Conservation (phyloP, 2,888 invertebrate species). For the Aleiodes alternator region DNA sequence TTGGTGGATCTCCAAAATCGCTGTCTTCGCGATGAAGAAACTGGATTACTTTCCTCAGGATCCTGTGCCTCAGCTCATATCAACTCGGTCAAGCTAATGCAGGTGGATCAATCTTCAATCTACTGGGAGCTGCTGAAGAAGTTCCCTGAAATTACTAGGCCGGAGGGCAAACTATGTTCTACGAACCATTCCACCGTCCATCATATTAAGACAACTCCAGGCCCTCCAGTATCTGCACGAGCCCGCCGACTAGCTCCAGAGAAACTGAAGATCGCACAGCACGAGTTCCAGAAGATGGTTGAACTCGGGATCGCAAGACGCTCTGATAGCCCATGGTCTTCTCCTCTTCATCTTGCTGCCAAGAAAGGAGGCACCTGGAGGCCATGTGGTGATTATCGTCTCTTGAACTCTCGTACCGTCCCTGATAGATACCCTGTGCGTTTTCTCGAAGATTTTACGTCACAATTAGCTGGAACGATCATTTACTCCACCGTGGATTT, state of each 20-base stretch:
- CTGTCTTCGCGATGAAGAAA: background rate
- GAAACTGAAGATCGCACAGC: background rate
- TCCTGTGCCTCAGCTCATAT: background rate
- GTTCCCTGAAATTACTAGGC: constrained; percentile 3
- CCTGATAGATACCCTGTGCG: constrained; percentile 15
- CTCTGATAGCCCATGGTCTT: constrained; percentile 14
- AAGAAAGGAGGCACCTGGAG: background rate
- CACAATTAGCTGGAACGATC: background rate
- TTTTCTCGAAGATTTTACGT: background rate
- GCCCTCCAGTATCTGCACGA: background rate
- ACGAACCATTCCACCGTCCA: background rate
- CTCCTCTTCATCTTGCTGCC: background rate
- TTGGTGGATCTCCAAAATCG: background rate
- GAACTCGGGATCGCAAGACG: background rate
- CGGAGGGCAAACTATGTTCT: background rate
- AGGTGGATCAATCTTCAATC: background rate
- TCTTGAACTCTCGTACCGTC: background rate
- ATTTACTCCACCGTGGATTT: background rate
- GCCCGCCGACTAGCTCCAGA: background rate
- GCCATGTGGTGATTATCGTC: constrained; percentile 10
- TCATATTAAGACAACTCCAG: constrained; percentile 2
- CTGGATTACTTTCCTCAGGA: background rate
- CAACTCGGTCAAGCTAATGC: background rate
- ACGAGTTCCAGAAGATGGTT: background rate
- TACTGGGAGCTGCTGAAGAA: background rate